Evolutionary conservation across 1,140 invertebrate species (phyloP), one percentile per base, ranked within the genome.

Genomic region (Cotesia chilonis): DNA sequence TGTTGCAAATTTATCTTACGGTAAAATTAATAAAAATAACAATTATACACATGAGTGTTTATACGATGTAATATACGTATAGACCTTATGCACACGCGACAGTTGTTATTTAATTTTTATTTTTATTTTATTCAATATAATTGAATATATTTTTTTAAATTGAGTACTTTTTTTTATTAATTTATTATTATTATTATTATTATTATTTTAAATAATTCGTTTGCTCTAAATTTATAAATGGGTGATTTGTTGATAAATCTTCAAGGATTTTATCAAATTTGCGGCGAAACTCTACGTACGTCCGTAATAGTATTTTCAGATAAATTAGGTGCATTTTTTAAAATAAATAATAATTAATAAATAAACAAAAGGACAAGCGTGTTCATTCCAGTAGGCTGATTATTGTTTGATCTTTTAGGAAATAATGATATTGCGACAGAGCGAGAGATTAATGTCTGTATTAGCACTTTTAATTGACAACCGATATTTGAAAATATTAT

Each of bases 351-450:
- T 28, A 28, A 28, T 17, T 17, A 17, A 17, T 17, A 17, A 17
- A 17, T 68, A 59, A 47, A 74, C 59, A 61, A 51, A 47, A 38
- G 76, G 73, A 75, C 75, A 78, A 71, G 78, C 75, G 79, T 78
- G 79, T 80, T 78, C 80, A 81, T 81, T 81, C 79, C 79, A 81
- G 75, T 76, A 41, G 75, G 74, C 71, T 71, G 75, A 78, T 68
- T 72, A 65, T 28, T 66, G 41, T 60, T 73, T 37, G 38, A 69
- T 64, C 54, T 73, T 73, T 63, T 54, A 64, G 73, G 71, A 72
- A 60, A 14, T 38, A 41, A 41, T 37, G 14, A n/a, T 47, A 47
- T 47, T 47, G 41, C 41, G 12, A 65, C n/a, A 14, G 12, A 12
- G 38, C 41, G 68, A 70, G 57, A 47, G 38, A 47, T 38, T n/a